Percentiles rank a stretch among this genome's conserved stretches.
phyloP scores from a whole-genome alignment of 2,888 invertebrate genomes.

The Incurvaria masculella region DNA sequence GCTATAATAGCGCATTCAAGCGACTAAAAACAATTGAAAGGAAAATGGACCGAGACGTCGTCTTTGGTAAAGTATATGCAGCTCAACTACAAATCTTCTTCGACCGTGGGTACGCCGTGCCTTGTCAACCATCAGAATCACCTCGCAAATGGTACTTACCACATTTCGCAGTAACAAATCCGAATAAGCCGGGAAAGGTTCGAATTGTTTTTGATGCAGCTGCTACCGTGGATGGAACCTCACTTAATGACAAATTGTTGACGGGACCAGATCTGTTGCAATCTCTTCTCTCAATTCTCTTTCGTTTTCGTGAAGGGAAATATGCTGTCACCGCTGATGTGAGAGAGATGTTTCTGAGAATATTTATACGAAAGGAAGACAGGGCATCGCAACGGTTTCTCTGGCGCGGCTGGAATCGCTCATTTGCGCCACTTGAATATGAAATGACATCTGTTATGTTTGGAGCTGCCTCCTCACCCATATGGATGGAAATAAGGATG shows the following conservation, averaged over 20 bases:
- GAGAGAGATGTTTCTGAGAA: slow-evolving; percentile 22
- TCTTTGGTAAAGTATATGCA: background rate
- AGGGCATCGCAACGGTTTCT: slow-evolving; percentile 9
- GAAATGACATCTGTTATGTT: slow-evolving; percentile 18
- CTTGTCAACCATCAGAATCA: background rate
- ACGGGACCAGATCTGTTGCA: slow-evolving; percentile 21
- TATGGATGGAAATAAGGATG: slow-evolving; percentile 14
- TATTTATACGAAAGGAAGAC: slow-evolving; percentile 16
- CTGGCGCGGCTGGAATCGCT: slow-evolving; percentile 6
- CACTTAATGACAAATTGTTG: slow-evolving; percentile 19
- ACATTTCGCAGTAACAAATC: slow-evolving; percentile 15
- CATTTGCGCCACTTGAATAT: slow-evolving; percentile 9
- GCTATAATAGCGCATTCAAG: background rate
- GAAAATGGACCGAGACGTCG: background rate
- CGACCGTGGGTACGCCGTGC: background rate
- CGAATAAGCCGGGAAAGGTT: slow-evolving; percentile 20
- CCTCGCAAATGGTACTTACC: slow-evolving; percentile 7
- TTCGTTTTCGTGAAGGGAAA: slow-evolving; percentile 19
- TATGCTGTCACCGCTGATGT: slow-evolving; percentile 22
- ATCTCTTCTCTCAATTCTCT: slow-evolving; percentile 17
- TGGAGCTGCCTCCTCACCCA: slow-evolving; percentile 16
- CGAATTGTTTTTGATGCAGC: slow-evolving; percentile 22
- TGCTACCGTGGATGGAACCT: slow-evolving; percentile 13
- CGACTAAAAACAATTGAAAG: background rate
- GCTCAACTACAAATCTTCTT: background rate